phyloP scores from a whole-genome alignment of 2,888 invertebrate species.

The Lithosia quadra region DNA sequence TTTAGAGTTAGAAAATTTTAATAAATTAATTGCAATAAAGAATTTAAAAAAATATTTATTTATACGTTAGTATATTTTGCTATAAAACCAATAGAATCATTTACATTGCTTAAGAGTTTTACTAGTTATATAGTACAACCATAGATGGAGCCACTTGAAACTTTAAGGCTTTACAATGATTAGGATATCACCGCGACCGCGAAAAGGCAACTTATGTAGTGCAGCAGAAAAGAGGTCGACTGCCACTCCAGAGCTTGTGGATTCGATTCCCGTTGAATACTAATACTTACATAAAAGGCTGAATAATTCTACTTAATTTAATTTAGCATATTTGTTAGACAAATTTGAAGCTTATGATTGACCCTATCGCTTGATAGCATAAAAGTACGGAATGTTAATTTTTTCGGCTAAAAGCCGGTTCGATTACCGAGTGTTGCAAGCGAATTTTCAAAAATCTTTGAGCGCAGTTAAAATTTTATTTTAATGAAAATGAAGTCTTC shows the following conservation, averaged over 20 bases:
- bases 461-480: too few species aligned
- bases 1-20: neutral
- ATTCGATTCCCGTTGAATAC: neutral
- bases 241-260: too few species aligned
- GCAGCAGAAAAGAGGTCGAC: too few species aligned
- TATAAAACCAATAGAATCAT: neutral
- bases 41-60: neutral
- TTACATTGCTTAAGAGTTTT: neutral
- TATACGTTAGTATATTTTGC: neutral
- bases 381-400: too few species aligned
- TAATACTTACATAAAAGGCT: neutral
- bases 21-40: neutral
- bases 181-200: neutral
- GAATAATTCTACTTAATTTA: neutral
- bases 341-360: too few species aligned
- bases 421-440: too few species aligned
- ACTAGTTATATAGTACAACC: constrained; percentile 28
- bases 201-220: too few species aligned
- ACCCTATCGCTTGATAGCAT: too few species aligned
- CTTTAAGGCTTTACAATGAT: constrained; percentile 8
- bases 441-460: too few species aligned
- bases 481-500: too few species aligned
- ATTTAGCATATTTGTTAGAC: too few species aligned
- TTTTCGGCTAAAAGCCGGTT: too few species aligned
- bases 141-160: constrained; percentile 57